A percentile compares a stretch with the other conserved stretches of the same genome.
Evolutionary conservation across 2,113 vertebrate species (phyloP).

Genomic region (Myrmophylax atrothorax): DNA sequence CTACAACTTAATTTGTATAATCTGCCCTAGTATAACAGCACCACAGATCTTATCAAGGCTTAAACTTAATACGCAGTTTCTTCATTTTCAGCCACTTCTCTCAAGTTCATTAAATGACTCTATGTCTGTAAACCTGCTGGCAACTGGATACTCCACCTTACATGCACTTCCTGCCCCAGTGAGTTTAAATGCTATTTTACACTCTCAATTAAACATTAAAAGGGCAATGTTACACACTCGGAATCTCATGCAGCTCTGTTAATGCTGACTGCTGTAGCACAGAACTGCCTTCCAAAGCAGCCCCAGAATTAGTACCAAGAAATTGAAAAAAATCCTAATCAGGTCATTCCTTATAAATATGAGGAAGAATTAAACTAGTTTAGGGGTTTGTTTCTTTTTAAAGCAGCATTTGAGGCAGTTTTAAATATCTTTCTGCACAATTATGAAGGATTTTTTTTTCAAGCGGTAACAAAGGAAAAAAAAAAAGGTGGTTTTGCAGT

Average conservation of each 20-base stretch:
- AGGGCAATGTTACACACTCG: background rate
- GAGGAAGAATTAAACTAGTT: background rate
- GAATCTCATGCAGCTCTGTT: background rate
- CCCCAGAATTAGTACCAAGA: background rate
- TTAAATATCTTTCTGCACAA: background rate
- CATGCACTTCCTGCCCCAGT: background rate
- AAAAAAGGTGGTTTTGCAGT: rapidly evolving
- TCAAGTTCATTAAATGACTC: background rate
- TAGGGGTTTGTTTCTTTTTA: background rate
- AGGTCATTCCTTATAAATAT: background rate
- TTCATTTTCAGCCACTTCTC: background rate
- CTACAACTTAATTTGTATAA: background rate
- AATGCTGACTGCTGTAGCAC: background rate
- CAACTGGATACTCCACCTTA: background rate
- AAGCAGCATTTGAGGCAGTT: background rate
- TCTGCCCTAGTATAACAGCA: background rate
- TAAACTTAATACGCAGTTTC: background rate
- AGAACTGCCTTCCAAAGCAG: background rate
- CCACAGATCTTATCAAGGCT: background rate
- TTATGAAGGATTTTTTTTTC: background rate
- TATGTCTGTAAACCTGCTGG: background rate
- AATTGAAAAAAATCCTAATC: background rate
- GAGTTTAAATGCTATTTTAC: constrained; percentile 30
- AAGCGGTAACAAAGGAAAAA: background rate
- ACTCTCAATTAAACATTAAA: constrained; percentile 1